Conservation (phyloP, 2,797 vertebrate genomes). For the Anguilla megastoma region DNA sequence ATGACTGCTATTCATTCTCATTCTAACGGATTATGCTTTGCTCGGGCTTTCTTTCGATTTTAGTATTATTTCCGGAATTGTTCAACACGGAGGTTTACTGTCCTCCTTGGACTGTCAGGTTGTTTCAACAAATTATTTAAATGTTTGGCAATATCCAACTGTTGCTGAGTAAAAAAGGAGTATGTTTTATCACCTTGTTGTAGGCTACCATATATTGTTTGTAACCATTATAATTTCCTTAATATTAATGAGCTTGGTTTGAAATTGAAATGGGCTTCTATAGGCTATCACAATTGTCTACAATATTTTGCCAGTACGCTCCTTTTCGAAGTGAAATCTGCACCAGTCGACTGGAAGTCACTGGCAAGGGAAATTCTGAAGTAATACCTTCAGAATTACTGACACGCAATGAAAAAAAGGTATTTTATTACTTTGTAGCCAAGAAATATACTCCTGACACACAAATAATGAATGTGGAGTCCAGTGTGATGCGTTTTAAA, state of each 20-base stretch:
- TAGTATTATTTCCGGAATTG: not conserved
- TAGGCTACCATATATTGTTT: not conserved
- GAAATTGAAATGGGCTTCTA: not conserved
- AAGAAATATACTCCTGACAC: not conserved
- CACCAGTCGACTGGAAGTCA: not conserved
- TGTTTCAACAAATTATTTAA: not conserved
- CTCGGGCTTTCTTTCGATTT: slow-evolving; percentile 2
- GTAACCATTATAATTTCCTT: too few species aligned
- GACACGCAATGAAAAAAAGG: not conserved
- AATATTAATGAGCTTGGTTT: not conserved
- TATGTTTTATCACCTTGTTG: not conserved
- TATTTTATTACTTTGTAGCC: not conserved
- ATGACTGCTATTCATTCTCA: not conserved
- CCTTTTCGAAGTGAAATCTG: not conserved
- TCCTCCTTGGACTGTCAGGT: not conserved
- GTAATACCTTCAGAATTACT: not conserved
- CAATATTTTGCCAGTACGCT: not conserved
- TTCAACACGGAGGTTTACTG: not conserved
- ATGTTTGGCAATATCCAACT: not conserved
- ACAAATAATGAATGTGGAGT: not conserved
- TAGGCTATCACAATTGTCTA: not conserved
- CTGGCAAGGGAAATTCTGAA: not conserved
- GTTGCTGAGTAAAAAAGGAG: not conserved
- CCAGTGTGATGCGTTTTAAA: not conserved
- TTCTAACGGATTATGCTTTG: not conserved